Evolutionary conservation across 64 coral and sea anemone species (phyloP), one percentile per base, ranked within the genome.

Genomic region (Platygyra sinensis): DNA sequence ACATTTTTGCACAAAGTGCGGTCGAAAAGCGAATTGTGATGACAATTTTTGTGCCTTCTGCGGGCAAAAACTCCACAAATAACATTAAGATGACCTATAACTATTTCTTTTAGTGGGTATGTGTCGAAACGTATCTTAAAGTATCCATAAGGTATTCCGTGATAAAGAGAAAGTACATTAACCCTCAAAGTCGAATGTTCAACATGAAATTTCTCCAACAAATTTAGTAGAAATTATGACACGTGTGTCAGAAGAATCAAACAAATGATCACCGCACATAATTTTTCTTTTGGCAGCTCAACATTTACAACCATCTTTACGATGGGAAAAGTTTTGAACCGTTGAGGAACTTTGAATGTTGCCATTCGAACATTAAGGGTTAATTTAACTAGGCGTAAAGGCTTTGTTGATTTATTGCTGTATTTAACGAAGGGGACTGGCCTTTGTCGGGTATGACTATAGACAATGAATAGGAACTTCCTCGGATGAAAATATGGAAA

Each of bases 11-110:
- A 99, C 97, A 30, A 91, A 99, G 32, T 99, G 97, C 69, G 97
- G 97, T 30, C 81, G 92, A 69, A 93, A 90, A 74, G 91, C 91
- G 0, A 93, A 72, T 71, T 71, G 14, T 30, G 80, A 76, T 12
- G 94, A 99, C 81, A 99, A 99, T 79, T 99, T 95, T 62, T 99
- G 97, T 62, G 97, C 94, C 2, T 83, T 87, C 11, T 99, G 97
- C 60, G 97, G 97, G 24, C 72, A 99, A 30, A 99, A 95, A 59
- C 87, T 99, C 22, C 92, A 89, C 46, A 94, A 94, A 94, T 94
- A 93, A 72, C 28, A 14, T n/a, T 29, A 24, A 10, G 0, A 8
- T 55, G 8, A 39, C 52, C 4, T 27, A 25, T 27, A 69, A 24
- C 20, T 27, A 69, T 69, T 69, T 69, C 9, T 11, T 69, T n/a